Conservation (phyloP, 2,113 vertebrate species). For the Cisticola juncidis region DNA sequence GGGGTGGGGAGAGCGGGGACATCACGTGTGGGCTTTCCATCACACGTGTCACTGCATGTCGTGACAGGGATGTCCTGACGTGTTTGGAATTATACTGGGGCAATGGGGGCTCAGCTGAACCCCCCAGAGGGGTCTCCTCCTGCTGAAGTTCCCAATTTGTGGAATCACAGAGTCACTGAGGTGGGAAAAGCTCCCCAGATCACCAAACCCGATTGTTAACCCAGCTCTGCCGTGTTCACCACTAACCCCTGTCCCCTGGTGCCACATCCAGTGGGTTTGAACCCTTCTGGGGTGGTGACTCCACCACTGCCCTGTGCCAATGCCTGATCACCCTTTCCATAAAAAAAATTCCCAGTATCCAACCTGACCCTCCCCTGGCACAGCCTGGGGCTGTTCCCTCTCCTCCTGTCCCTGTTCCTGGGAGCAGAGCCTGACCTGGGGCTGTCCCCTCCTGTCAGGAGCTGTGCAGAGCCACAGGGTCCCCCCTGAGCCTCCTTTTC, state of each 20-base stretch:
- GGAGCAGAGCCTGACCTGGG: fast-evolving
- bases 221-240: neutral
- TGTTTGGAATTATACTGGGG: fast-evolving
- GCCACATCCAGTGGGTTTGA: neutral
- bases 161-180: neutral
- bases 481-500: neutral
- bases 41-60: fast-evolving
- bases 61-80: fast-evolving
- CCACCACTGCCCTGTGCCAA: neutral
- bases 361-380: fast-evolving
- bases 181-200: neutral
- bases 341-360: neutral
- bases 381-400: fast-evolving
- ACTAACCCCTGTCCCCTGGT: neutral
- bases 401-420: neutral
- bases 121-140: neutral
- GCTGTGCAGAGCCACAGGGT: neutral
- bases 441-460: neutral
- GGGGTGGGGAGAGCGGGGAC: neutral
- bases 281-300: neutral
- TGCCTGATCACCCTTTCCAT: neutral
- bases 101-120: neutral
- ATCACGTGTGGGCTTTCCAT: neutral
- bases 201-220: fast-evolving
- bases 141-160: neutral